phyloP scores from a whole-genome alignment of 2,888 invertebrate genomes.

The Cephus spinipes region DNA sequence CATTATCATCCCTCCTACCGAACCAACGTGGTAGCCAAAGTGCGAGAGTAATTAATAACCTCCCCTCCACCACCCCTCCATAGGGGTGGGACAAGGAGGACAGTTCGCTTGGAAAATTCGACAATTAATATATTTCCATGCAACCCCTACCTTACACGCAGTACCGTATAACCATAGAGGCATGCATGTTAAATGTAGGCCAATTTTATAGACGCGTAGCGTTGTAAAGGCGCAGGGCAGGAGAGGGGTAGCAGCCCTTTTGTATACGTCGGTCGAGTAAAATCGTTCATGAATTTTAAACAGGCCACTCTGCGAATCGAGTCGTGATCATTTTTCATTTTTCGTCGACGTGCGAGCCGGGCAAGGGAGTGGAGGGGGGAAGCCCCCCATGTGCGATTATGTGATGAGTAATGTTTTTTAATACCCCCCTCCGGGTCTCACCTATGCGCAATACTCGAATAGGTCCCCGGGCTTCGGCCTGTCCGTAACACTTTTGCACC shows the following conservation, averaged over 20 bases:
- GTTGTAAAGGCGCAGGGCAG: conserved; percentile 28
- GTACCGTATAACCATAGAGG: not conserved
- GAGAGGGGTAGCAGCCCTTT: conserved; percentile 14
- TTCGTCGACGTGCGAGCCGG: conserved; percentile 41
- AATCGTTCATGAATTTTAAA: conserved; percentile 67
- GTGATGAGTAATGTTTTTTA: conserved; percentile 68
- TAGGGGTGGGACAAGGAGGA: not conserved
- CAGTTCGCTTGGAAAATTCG: conserved; percentile 53
- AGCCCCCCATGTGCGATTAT: conserved; percentile 56
- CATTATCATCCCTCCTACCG: not conserved
- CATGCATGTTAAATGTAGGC: conserved; percentile 34
- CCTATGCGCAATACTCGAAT: not conserved
- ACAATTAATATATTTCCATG: conserved; percentile 57
- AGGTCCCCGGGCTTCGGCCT: not conserved
- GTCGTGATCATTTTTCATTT: conserved; percentile 65
- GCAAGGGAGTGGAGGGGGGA: not conserved
- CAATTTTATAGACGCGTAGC: conserved; percentile 19
- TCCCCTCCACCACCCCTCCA: not conserved
- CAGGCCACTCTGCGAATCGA: conserved; percentile 56
- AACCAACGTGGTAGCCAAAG: not conserved
- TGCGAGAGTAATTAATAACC: not conserved
- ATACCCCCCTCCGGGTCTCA: conserved; percentile 43
- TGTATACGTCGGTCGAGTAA: conserved; percentile 37
- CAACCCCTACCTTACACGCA: conserved; percentile 6
- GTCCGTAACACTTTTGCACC: conserved; percentile 8